phyloP scores from a whole-genome alignment of 2,797 vertebrate species.

The Microctenopoma stevenorrisi region DNA sequence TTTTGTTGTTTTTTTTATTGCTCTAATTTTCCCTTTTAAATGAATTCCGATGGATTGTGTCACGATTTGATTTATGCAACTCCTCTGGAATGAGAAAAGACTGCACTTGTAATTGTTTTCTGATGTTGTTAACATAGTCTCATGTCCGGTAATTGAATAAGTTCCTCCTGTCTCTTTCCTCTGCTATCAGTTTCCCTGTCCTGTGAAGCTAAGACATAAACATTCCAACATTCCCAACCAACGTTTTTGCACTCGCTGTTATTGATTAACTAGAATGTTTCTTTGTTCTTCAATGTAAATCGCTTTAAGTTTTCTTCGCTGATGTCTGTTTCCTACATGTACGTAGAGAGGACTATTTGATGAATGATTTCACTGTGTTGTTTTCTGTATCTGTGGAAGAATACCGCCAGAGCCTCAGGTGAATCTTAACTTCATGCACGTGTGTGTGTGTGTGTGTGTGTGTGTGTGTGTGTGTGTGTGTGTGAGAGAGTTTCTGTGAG shows the following conservation, averaged over 20 bases:
- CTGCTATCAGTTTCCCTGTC: conserved; percentile 65
- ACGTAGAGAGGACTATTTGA: conserved; percentile 64
- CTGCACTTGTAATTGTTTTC: conserved; percentile 80
- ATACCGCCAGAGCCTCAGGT: conserved; percentile 78
- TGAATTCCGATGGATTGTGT: conserved; percentile 81
- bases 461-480: background rate
- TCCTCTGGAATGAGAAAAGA: conserved; percentile 78
- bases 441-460: conserved; percentile 17
- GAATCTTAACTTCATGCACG: conserved; percentile 69
- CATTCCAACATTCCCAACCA: conserved; percentile 79
- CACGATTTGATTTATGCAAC: conserved; percentile 82
- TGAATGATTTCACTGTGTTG: conserved; percentile 59
- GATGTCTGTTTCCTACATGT: conserved; percentile 59
- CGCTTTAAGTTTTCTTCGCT: conserved; percentile 74
- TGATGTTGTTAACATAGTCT: conserved; percentile 78
- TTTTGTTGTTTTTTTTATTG: conserved; percentile 49
- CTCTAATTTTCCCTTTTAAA: conserved; percentile 78
- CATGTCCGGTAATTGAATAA: conserved; percentile 80
- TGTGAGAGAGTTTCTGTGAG: conserved; percentile 36
- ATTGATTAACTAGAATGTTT: conserved; percentile 59
- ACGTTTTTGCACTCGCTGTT: conserved; percentile 80
- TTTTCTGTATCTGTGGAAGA: conserved; percentile 67
- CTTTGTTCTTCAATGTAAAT: conserved; percentile 65
- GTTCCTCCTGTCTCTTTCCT: conserved; percentile 78
- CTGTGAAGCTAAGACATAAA: conserved; percentile 68